phyloP scores from a whole-genome alignment of 2,113 vertebrate species.

The Emydocephalus ijimae region DNA sequence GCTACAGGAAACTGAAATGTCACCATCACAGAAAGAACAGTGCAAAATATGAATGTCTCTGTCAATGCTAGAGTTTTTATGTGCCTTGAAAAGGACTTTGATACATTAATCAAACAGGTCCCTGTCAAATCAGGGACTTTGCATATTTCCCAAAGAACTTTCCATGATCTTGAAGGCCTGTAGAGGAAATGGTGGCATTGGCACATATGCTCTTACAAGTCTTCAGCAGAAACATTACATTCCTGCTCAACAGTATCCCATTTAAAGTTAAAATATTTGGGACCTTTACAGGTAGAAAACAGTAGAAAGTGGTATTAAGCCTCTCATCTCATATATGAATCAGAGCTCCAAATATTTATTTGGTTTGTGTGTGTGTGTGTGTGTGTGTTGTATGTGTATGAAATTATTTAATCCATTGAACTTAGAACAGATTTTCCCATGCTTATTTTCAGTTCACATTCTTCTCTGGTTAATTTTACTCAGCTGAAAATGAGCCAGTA shows the following conservation, averaged over 20 bases:
- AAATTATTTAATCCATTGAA: not conserved
- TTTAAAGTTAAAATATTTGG: not conserved
- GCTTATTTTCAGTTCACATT: not conserved
- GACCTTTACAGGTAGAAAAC: not conserved
- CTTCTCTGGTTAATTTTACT: not conserved
- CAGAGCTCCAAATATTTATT: not conserved
- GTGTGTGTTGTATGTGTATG: no score
- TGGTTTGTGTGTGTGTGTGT: no score
- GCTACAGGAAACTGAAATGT: not conserved
- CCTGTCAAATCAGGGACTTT: no score
- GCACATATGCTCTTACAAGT: no score
- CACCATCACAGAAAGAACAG: not conserved
- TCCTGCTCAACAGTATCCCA: no score
- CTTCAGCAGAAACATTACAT: no score
- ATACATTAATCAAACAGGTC: not conserved
- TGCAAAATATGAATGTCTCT: not conserved
- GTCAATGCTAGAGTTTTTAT: not conserved
- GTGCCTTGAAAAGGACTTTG: not conserved
- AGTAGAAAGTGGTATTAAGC: not conserved
- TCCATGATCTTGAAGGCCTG: no score
- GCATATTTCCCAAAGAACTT: no score
- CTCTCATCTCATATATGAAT: not conserved
- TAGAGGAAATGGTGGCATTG: no score
- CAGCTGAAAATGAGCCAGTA: not conserved
- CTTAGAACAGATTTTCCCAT: not conserved